A percentile compares a stretch with the other conserved stretches of the same genome.
phyloP scores from a whole-genome alignment of 2,797 vertebrate genomes.

The Hyperoplus lanceolatus region DNA sequence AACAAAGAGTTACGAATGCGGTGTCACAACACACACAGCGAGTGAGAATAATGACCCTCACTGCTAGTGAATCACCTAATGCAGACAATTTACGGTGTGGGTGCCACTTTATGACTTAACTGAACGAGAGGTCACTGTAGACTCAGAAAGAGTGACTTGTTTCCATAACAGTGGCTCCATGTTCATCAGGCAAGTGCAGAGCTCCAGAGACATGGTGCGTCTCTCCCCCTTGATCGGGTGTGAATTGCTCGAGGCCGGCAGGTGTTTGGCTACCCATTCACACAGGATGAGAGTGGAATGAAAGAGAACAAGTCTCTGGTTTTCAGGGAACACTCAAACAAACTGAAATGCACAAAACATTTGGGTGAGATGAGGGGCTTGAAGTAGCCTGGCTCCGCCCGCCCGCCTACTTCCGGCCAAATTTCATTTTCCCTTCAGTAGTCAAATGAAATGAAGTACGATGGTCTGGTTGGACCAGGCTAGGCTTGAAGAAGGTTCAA shows the following conservation, averaged over 20 bases:
- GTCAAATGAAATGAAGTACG: neutral
- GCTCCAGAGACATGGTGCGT: conserved; percentile 20
- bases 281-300: conserved; percentile 31
- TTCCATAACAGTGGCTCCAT: conserved; percentile 53
- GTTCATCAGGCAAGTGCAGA: conserved; percentile 39
- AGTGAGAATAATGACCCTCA: conserved; percentile 65
- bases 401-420: too few species aligned
- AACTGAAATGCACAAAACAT: conserved; percentile 14
- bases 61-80: conserved; percentile 60
- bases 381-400: neutral
- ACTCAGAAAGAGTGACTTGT: conserved; percentile 45
- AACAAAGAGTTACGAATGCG: conserved; percentile 53
- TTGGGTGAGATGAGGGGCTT: conserved; percentile 2
- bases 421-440: too few species aligned
- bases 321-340: conserved; percentile 6
- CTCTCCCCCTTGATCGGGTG: conserved; percentile 40
- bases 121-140: conserved; percentile 54
- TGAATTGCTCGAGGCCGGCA: conserved; percentile 52
- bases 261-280: conserved; percentile 37
- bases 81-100: conserved; percentile 64
- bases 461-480: too few species aligned
- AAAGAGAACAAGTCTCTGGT: conserved; percentile 13
- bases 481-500: too few species aligned
- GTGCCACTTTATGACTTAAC: conserved; percentile 60
- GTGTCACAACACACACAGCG: conserved; percentile 43